Evolutionary conservation across 2,113 vertebrate genomes (phyloP), one percentile per base, ranked within the genome.

Genomic region (Hucho hucho): DNA sequence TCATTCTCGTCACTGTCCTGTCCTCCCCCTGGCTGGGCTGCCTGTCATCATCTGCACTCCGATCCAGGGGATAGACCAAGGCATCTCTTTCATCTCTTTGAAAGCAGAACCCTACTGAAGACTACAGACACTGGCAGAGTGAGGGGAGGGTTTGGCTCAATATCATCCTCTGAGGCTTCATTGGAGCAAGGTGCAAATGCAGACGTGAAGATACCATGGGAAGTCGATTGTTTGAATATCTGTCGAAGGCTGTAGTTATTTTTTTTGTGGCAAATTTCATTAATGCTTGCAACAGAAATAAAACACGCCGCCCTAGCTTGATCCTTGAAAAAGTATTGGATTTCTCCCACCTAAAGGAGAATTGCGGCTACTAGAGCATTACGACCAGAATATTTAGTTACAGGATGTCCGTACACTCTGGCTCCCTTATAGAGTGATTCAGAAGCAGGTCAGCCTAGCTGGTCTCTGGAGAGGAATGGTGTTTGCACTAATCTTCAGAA

Each of bases 1-100:
- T 53, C 49, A 3, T 53, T 79, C 81, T 28, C 81, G 75, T 87
- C 86, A 81, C 75, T 80, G 77, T 85, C 81, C 74, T 83, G 65
- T 76, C 79, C 58, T 16, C n/a, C 58, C 58, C 58, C 58, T 9
- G 16, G 20, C 58, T 22, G 20, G n/a, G 76, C 78, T 81, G 61
- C 47, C 72, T 47, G 65, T 63, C 80, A 61, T 82, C 66, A 76
- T 74, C 63, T 28, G 72, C 70, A 65, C 75, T 81, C 64, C 79
- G 77, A 86, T 78, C 75, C 61, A 75, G 64, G 43, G 70, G 25
- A 61, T 61, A 61, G 58, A 2, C 67, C 81, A 53, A 16, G 49
- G 14, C 49, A 18, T 5, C 49, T 53, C 47, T 49, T 49, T 49
- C 49, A 20, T 61, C 58, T 58, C 53, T 72, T 32, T 72, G 70